Percentiles rank a stretch among this genome's conserved stretches.
Evolutionary conservation across 1,140 invertebrate species (phyloP).

Genomic region (Pogonomyrmex californicus): DNA sequence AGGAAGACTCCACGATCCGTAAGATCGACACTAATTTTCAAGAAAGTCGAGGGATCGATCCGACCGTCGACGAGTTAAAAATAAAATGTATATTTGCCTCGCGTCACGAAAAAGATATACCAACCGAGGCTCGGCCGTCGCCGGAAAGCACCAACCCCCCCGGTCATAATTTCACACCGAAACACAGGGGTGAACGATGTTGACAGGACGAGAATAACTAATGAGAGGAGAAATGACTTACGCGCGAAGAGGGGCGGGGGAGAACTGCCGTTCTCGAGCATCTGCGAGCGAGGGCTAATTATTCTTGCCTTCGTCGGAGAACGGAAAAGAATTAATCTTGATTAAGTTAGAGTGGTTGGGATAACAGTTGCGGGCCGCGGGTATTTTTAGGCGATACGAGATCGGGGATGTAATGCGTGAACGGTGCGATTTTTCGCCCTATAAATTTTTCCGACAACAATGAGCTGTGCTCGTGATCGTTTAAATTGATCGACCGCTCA

Average conservation of each 20-base stretch:
- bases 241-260: not conserved
- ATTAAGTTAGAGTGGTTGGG: slow-evolving; percentile 6
- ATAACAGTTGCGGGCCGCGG: not conserved
- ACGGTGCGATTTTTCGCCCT: not conserved
- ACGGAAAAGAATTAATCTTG: slow-evolving; percentile 38
- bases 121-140: slow-evolving; percentile 15
- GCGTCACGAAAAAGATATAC: slow-evolving; percentile 48
- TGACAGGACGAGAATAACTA: slow-evolving; percentile 75
- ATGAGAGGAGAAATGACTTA: slow-evolving; percentile 51
- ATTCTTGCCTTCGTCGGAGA: slow-evolving; percentile 49
- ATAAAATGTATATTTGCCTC: not conserved
- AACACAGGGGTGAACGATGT: slow-evolving; percentile 57
- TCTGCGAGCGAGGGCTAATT: slow-evolving; percentile 69
- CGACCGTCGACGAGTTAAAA: not conserved
- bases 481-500: slow-evolving; percentile 43
- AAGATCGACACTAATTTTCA: not conserved
- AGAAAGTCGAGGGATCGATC: not conserved
- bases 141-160: slow-evolving; percentile 52
- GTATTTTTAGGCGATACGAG: slow-evolving; percentile 6
- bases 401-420: not conserved
- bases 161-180: slow-evolving; percentile 64
- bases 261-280: slow-evolving; percentile 61
- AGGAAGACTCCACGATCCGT: not conserved
- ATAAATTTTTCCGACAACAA: not conserved
- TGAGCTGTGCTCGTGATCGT: not conserved